These are phyloP conservation scores for Oryzias curvinotus DNA, from an alignment of 2,113 vertebrate genomes.

Conservation along the genomic window DNA sequence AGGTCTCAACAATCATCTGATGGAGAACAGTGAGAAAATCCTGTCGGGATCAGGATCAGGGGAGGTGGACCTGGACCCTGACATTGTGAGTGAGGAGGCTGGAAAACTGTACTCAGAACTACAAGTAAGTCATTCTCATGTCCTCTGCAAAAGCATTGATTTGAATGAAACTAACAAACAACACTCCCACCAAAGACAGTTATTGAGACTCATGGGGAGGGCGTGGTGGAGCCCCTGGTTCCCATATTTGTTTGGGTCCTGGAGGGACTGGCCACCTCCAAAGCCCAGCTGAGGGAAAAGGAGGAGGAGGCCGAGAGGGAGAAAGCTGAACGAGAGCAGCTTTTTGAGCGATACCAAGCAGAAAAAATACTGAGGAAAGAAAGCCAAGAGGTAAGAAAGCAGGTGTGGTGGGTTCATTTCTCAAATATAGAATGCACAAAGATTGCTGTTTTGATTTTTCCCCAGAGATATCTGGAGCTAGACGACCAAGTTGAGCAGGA, in stretches of 20 bases:
- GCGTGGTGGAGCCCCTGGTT: conserved; percentile 79
- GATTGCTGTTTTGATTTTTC: background rate
- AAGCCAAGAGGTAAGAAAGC: conserved; percentile 74
- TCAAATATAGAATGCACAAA: background rate
- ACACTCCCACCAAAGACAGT: conserved; percentile 57
- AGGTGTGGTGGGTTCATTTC: background rate
- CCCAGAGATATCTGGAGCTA: conserved; percentile 74
- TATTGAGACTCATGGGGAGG: conserved; percentile 76
- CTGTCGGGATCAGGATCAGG: conserved; percentile 57
- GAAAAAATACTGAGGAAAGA: conserved; percentile 74
- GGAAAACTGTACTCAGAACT: conserved; percentile 80
- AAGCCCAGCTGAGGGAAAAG: conserved; percentile 73
- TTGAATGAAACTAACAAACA: background rate
- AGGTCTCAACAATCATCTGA: conserved; percentile 26
- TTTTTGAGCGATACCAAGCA: conserved; percentile 73
- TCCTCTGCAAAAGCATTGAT: background rate
- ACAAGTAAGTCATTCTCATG: conserved; percentile 63
- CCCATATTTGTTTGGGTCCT: conserved; percentile 81
- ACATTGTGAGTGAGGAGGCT: conserved; percentile 81
- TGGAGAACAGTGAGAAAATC: conserved; percentile 75
- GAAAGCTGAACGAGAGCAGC: conserved; percentile 69
- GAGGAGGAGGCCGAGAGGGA: conserved; percentile 74
- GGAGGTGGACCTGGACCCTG: conserved; percentile 76
- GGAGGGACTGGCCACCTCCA: conserved; percentile 77
- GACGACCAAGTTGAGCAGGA: conserved; percentile 81